phyloP scores from a whole-genome alignment of 2,113 vertebrate species.

The Malurus elegans region DNA sequence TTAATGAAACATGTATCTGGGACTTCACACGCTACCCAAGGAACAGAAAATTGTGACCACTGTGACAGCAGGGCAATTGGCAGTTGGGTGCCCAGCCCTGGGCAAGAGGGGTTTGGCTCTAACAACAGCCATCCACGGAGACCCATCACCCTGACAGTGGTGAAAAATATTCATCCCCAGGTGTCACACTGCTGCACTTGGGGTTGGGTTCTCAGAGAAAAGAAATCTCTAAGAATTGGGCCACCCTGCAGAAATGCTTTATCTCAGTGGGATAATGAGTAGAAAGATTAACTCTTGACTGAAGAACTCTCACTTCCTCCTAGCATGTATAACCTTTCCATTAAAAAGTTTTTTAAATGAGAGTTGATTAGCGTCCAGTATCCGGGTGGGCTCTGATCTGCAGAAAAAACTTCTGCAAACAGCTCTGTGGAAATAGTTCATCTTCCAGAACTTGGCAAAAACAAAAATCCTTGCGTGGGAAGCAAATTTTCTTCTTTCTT shows the following conservation, averaged over 20 bases:
- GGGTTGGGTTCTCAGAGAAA: background rate
- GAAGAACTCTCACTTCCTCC: background rate
- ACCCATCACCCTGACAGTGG: background rate
- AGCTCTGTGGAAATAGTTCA: background rate
- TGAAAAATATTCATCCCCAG: background rate
- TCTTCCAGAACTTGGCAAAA: background rate
- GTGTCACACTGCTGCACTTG: background rate
- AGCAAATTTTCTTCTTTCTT: background rate
- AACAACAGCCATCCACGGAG: background rate
- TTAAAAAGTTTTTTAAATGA: background rate
- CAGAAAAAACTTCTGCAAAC: background rate
- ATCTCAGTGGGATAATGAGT: background rate
- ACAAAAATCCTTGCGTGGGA: background rate
- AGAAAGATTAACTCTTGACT: background rate
- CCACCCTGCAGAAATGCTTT: background rate
- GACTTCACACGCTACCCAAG: background rate
- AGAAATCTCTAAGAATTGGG: background rate
- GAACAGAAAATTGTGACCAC: background rate
- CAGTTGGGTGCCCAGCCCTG: background rate
- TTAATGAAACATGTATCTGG: background rate
- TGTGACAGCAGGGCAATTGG: background rate
- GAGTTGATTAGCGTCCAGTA: background rate
- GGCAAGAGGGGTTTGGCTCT: background rate
- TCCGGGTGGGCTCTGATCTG: background rate
- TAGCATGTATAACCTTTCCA: background rate